Evolutionary conservation across 2,113 vertebrate genomes (phyloP).

Genomic region (Deroptyus accipitrinus): DNA sequence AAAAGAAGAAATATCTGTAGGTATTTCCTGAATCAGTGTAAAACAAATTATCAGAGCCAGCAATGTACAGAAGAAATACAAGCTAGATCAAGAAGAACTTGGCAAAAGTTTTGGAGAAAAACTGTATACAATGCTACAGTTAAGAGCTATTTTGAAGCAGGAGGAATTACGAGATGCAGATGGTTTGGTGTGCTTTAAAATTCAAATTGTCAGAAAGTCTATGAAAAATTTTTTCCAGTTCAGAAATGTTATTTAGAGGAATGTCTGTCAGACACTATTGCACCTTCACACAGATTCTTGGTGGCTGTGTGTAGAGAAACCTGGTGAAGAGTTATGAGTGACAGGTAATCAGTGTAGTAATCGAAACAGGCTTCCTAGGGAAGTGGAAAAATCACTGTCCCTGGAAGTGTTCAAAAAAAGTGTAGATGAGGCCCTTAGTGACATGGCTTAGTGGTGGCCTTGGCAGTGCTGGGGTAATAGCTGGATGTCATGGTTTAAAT

Average conservation of each 20-base stretch:
- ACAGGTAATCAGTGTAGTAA: not conserved
- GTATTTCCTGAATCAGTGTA: not conserved
- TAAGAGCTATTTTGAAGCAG: not conserved
- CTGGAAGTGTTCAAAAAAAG: not conserved
- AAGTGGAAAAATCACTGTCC: not conserved
- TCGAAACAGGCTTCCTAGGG: not conserved
- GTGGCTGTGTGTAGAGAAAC: not conserved
- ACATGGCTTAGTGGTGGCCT: not conserved
- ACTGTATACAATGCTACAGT: not conserved
- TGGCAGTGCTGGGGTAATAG: not conserved
- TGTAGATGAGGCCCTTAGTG: not conserved
- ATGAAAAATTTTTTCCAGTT: not conserved
- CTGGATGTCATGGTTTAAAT: no score
- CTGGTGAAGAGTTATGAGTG: not conserved
- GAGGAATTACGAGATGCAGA: not conserved
- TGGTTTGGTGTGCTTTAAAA: not conserved
- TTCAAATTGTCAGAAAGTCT: not conserved
- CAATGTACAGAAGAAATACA: not conserved
- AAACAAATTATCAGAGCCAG: not conserved
- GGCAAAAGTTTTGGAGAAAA: not conserved
- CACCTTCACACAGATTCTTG: not conserved
- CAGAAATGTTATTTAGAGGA: not conserved
- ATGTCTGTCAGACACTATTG: not conserved
- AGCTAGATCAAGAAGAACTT: not conserved
- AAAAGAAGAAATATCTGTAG: not conserved